These are phyloP conservation scores for Alethe castanea DNA, from an alignment of 2,113 vertebrate genomes.

Conservation along the genomic window DNA sequence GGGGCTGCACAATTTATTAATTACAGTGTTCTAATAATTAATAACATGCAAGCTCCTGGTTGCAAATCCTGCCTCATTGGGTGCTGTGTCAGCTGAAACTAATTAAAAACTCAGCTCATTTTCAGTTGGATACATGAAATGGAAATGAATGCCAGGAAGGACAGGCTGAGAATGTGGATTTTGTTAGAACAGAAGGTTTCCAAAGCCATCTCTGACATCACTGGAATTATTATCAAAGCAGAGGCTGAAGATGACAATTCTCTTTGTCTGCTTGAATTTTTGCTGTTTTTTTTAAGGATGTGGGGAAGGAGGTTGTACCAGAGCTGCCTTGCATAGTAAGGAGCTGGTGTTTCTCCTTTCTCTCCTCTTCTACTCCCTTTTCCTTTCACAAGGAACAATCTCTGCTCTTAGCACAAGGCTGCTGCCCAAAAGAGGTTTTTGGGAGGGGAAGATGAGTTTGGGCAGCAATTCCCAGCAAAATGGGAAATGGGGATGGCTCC, in stretches of 20 bases:
- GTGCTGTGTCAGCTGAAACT: neutral
- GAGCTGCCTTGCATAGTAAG: neutral
- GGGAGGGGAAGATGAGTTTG: neutral
- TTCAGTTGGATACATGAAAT: neutral
- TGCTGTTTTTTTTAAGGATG: neutral
- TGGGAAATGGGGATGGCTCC: neutral
- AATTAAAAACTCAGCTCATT: neutral
- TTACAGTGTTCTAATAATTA: neutral
- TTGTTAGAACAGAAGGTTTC: neutral
- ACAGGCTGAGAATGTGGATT: neutral
- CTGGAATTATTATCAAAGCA: neutral
- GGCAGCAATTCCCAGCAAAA: neutral
- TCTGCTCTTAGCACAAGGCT: neutral
- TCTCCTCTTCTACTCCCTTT: neutral
- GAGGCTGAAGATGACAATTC: neutral
- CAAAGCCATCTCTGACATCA: neutral
- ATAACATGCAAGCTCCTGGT: neutral
- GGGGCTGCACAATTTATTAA: neutral
- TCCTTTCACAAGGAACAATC: neutral
- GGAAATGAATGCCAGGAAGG: neutral
- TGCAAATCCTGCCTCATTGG: neutral
- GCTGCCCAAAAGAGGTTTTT: neutral
- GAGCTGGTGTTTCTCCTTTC: neutral
- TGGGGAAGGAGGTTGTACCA: neutral
- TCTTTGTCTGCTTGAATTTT: neutral